A percentile compares a stretch with the other conserved stretches of the same genome.
Conservation (phyloP, 2,888 invertebrate genomes). For the Podabrus alpinus region DNA sequence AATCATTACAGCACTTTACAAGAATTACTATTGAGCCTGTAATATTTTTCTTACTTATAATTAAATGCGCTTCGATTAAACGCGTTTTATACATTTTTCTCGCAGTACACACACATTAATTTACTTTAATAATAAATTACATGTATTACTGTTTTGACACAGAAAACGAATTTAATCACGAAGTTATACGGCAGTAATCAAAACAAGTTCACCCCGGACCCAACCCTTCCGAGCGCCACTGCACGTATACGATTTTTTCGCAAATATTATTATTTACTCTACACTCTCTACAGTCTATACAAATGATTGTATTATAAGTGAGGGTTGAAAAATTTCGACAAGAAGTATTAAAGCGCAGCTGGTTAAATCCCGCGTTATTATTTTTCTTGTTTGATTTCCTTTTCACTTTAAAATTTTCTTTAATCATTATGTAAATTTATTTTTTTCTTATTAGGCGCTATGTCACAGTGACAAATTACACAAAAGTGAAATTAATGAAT, state of each 20-base stretch:
- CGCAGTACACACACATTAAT: too few relatives aligned
- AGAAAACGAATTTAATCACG: too few relatives aligned
- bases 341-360: not conserved
- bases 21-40: too few relatives aligned
- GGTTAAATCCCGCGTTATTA: not conserved
- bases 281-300: too few relatives aligned
- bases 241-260: not conserved
- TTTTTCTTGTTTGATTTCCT: not conserved
- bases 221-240: not conserved
- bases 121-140: too few relatives aligned
- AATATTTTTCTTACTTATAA: too few relatives aligned
- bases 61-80: too few relatives aligned
- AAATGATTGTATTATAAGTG: not conserved
- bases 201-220: not conserved
- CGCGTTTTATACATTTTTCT: too few relatives aligned
- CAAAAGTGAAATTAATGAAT: not conserved
- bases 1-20: too few relatives aligned
- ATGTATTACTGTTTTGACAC: too few relatives aligned
- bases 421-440: not conserved
- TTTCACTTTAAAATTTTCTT: not conserved
- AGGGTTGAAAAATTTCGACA: not conserved
- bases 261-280: not conserved
- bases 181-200: too few relatives aligned
- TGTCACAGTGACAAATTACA: not conserved
- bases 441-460: not conserved